These are phyloP conservation scores for Lycocerus yunnanus DNA, from an alignment of 2,888 invertebrate genomes.

Conservation along the genomic window DNA sequence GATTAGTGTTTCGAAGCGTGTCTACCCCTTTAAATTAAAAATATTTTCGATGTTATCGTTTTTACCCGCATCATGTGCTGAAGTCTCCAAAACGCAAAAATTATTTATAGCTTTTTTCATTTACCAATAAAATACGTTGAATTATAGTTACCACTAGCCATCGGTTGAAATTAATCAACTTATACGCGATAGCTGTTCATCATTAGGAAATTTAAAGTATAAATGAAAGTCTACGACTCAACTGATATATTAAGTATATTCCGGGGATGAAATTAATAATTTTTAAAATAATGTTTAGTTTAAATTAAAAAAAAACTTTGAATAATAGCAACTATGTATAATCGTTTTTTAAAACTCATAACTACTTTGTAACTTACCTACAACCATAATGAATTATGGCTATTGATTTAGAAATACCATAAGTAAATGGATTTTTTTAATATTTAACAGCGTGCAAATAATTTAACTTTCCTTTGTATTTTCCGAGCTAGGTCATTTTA, in stretches of 20 bases:
- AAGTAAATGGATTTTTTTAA: neutral
- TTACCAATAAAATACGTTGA: neutral
- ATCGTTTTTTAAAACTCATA: neutral
- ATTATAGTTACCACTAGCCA: no score
- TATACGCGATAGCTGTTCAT: neutral
- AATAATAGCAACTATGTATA: neutral
- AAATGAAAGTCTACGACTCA: no score
- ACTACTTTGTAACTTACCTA: neutral
- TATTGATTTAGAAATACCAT: neutral
- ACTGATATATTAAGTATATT: no score
- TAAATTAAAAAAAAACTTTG: no score
- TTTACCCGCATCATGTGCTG: neutral
- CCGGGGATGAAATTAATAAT: no score
- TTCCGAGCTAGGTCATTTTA: neutral
- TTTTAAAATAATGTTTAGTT: no score
- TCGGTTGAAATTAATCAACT: neutral
- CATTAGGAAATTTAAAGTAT: neutral
- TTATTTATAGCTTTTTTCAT: neutral
- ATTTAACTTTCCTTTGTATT: conserved; percentile 3
- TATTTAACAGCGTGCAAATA: neutral
- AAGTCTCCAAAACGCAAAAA: neutral
- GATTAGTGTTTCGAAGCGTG: neutral
- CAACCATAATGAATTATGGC: neutral
- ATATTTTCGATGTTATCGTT: neutral
- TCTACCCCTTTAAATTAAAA: conserved; percentile 2